Evolutionary conservation across 2,113 vertebrate genomes (phyloP).

Genomic region (Tichodroma muraria): DNA sequence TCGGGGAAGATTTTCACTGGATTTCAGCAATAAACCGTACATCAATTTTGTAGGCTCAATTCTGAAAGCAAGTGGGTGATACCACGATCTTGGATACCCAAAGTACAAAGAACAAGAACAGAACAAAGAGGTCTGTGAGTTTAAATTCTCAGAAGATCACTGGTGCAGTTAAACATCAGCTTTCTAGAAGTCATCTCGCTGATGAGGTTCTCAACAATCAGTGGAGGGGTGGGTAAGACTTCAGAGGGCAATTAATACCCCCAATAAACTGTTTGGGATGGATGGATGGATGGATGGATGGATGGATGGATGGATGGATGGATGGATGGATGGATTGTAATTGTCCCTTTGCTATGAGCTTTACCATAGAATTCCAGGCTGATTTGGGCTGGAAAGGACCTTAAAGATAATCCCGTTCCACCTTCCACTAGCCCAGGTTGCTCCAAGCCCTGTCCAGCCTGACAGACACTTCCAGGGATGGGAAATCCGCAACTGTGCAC

Average conservation of each 20-base stretch:
- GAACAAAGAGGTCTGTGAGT: neutral
- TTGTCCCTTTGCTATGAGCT: neutral
- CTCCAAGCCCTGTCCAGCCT: neutral
- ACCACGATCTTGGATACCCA: neutral
- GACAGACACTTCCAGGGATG: neutral
- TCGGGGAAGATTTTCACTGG: neutral
- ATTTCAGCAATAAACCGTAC: neutral
- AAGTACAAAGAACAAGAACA: neutral
- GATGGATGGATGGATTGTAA: neutral
- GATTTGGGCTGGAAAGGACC: neutral
- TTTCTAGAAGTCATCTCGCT: neutral
- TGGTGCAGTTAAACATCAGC: neutral
- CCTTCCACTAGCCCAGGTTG: neutral
- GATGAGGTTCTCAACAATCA: neutral
- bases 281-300: neutral
- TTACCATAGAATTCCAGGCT: neutral
- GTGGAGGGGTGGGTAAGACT: neutral
- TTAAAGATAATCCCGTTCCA: neutral
- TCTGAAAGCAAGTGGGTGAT: neutral
- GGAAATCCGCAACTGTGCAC: neutral
- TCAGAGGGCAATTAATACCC: neutral
- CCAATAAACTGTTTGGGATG: neutral
- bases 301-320: neutral
- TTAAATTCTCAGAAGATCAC: neutral
- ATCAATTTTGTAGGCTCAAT: fast-evolving